These are phyloP conservation scores for Mycalesis mineus DNA, from an alignment of 2,888 invertebrate species.

Conservation along the genomic window DNA sequence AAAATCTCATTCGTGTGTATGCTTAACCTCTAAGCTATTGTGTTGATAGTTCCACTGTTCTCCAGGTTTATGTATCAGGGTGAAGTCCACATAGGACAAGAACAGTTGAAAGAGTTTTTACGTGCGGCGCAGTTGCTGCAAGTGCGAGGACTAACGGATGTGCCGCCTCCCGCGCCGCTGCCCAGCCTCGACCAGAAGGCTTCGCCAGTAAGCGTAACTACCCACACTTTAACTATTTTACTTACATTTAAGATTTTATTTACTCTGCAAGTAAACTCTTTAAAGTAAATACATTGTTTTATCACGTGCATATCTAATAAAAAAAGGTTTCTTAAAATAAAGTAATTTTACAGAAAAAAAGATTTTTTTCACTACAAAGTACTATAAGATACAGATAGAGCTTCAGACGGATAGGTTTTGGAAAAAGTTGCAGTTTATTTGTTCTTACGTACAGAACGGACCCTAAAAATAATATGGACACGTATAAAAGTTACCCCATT, in stretches of 20 bases:
- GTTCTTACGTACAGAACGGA: too few species aligned
- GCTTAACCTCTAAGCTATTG: background rate
- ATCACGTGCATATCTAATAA: too few species aligned
- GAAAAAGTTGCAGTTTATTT: too few species aligned
- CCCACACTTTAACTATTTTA: background rate
- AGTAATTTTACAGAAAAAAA: too few species aligned
- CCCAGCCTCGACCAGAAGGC: conserved; percentile 80
- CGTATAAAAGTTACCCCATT: too few species aligned
- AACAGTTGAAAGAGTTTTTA: conserved; percentile 90
- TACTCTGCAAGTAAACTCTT: background rate
- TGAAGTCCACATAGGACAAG: conserved; percentile 92
- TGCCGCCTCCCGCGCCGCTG: conserved; percentile 76
- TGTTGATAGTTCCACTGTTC: background rate
- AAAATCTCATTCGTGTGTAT: too few species aligned
- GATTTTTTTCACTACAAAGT: too few species aligned
- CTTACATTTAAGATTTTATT: background rate
- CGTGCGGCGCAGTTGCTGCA: conserved; percentile 92
- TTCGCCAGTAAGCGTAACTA: conserved; percentile 80
- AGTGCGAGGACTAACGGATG: conserved; percentile 91
- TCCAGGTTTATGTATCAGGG: conserved; percentile 93
- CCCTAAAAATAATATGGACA: too few species aligned
- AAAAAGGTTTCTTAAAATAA: too few species aligned
- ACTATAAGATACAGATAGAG: too few species aligned
- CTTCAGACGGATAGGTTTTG: too few species aligned
- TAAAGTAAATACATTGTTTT: background rate